Evolutionary conservation across 53 echinoderm and acorn worm species (phyloP).

Genomic region (Echinarachnius parma): DNA sequence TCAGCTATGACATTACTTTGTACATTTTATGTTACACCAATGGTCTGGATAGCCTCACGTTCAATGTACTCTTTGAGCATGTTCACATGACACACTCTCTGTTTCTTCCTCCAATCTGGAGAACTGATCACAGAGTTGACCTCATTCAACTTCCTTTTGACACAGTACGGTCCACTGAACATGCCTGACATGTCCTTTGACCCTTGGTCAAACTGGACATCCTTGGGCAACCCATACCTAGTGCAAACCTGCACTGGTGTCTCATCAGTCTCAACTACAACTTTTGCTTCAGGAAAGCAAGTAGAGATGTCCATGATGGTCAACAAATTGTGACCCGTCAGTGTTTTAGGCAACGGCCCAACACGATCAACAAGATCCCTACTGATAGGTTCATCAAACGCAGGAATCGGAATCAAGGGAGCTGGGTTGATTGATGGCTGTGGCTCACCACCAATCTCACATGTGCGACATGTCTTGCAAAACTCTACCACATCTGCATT

Average conservation of each 20-base stretch:
- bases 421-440: slow-evolving; percentile 47
- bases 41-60: neutral
- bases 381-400: slow-evolving; percentile 59
- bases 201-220: slow-evolving; percentile 50
- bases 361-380: slow-evolving; percentile 50
- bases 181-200: slow-evolving; percentile 59
- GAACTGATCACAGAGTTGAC: slow-evolving; percentile 62
- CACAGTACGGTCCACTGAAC: slow-evolving; percentile 54
- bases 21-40: neutral
- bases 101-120: slow-evolving; percentile 54
- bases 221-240: slow-evolving; percentile 50
- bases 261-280: neutral
- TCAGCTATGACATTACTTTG: too few relatives aligned
- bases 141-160: slow-evolving; percentile 43
- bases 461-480: slow-evolving; percentile 52
- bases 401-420: slow-evolving; percentile 53
- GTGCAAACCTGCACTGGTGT: slow-evolving; percentile 43
- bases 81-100: too few relatives aligned
- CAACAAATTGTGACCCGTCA: slow-evolving; percentile 35
- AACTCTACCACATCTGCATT: slow-evolving; percentile 23
- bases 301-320: too few relatives aligned
- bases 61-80: slow-evolving; percentile 50
- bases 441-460: slow-evolving; percentile 59
- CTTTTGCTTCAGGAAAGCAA: slow-evolving; percentile 20
- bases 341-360: slow-evolving; percentile 56